These are phyloP conservation scores for Nipponia nippon DNA, from an alignment of 2,113 vertebrate species.

Conservation along the genomic window DNA sequence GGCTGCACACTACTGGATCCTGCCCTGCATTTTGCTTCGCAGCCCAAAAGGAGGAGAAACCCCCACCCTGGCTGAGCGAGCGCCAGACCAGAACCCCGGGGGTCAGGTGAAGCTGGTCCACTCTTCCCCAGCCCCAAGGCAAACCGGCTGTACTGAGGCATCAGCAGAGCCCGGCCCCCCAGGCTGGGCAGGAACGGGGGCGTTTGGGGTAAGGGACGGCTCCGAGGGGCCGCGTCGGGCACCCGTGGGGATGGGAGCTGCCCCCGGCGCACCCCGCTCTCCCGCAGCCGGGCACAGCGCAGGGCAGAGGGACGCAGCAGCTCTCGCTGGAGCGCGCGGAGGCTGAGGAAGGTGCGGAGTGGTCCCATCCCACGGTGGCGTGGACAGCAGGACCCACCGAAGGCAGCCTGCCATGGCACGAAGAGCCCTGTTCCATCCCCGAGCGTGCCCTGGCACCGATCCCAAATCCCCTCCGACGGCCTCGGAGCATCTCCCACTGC, in stretches of 20 bases:
- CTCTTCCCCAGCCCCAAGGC: neutral
- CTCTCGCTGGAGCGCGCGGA: fast-evolving
- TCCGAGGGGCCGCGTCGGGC: fast-evolving
- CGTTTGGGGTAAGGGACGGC: neutral
- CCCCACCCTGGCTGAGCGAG: neutral
- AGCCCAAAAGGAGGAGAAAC: neutral
- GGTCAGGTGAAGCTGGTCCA: fast-evolving
- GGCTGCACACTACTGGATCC: fast-evolving
- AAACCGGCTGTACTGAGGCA: neutral
- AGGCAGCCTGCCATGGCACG: neutral
- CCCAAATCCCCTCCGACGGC: neutral
- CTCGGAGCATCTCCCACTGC: neutral
- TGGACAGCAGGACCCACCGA: neutral
- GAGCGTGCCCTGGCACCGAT: fast-evolving
- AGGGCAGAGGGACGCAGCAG: neutral
- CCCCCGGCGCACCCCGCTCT: neutral
- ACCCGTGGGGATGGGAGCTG: neutral
- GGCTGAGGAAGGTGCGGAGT: neutral
- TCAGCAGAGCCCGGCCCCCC: neutral
- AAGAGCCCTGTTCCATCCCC: neutral
- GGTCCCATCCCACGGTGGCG: neutral
- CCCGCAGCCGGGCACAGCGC: fast-evolving
- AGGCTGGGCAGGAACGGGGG: neutral
- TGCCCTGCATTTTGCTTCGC: neutral
- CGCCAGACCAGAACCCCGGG: neutral